Conservation (phyloP, 2,888 invertebrate species). For the Peribatodes rhomboidaria region DNA sequence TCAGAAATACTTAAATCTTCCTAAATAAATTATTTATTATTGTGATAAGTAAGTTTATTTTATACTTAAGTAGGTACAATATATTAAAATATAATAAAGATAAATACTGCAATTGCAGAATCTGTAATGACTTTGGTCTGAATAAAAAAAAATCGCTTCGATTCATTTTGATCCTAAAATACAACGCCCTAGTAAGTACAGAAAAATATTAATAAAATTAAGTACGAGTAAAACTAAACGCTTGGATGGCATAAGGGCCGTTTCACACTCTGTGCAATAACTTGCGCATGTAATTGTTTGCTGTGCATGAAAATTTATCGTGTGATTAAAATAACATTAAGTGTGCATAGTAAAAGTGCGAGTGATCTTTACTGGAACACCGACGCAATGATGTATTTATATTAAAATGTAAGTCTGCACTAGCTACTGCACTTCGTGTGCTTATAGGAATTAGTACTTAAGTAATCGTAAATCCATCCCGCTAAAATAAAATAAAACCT, state of each 20-base stretch:
- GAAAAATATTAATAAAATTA: not conserved
- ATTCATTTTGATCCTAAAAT: not conserved
- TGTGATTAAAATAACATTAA: not conserved
- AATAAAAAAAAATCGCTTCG: not conserved
- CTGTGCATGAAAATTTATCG: not conserved
- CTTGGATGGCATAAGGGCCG: not conserved
- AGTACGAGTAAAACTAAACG: not conserved
- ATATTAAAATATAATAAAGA: not conserved
- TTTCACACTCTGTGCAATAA: not conserved
- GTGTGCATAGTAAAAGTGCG: not conserved
- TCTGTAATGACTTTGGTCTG: constrained; percentile 23
- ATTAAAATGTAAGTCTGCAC: not conserved
- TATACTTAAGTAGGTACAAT: too few relatives aligned
- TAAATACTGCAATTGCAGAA: constrained; percentile 7
- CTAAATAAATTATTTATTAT: constrained; percentile 15
- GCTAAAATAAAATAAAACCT: not conserved
- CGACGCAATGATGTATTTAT: not conserved
- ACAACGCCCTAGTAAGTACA: constrained; percentile 2
- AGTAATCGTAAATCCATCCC: not conserved
- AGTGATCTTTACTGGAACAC: not conserved
- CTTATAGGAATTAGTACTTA: not conserved
- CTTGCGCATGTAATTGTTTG: not conserved
- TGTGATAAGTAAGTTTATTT: constrained; percentile 10
- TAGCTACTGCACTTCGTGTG: not conserved
- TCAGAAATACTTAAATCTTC: constrained; percentile 27